Conservation (phyloP, 2,888 invertebrate species). For the Protophormia terraenovae region DNA sequence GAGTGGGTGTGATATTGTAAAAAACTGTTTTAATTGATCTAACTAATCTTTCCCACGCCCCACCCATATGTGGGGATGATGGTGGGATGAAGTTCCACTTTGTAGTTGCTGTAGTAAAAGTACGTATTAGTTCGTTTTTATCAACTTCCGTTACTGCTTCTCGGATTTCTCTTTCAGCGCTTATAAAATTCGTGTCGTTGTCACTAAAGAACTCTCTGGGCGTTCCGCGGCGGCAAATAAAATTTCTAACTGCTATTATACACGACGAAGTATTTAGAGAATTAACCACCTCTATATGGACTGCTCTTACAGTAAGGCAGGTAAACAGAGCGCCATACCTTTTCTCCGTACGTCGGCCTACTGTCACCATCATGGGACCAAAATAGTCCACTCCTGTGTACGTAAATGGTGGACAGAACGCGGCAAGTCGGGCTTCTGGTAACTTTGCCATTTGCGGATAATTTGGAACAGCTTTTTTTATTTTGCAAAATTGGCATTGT, state of each 20-base stretch:
- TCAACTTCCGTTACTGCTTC: conserved; percentile 50
- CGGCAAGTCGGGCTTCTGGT: conserved; percentile 41
- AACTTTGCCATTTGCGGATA: conserved; percentile 53
- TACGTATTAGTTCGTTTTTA: conserved; percentile 25
- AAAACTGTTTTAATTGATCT: conserved; percentile 65
- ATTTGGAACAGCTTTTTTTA: conserved; percentile 51
- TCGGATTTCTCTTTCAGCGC: conserved; percentile 56
- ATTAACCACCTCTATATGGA: conserved; percentile 59
- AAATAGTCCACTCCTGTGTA: conserved; percentile 59
- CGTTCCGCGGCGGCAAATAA: conserved; percentile 55
- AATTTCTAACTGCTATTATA: conserved; percentile 62
- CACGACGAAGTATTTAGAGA: conserved; percentile 51
- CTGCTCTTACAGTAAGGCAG: conserved; percentile 63
- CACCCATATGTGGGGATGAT: conserved; percentile 66
- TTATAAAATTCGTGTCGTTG: conserved; percentile 65
- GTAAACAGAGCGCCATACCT: too few relatives aligned
- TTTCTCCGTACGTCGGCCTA: conserved; percentile 44
- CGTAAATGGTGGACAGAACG: conserved; percentile 54
- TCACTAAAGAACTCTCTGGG: conserved; percentile 55
- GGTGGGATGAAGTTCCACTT: conserved; percentile 71
- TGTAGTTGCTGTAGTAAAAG: conserved; percentile 32
- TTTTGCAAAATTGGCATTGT: conserved; percentile 57
- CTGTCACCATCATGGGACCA: conserved; percentile 46
- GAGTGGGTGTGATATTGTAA: conserved; percentile 50
- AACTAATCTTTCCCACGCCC: conserved; percentile 64